Percentiles rank a stretch among this genome's conserved stretches.
Conservation (phyloP, 2,888 invertebrate species). For the Eristalis arbustorum region DNA sequence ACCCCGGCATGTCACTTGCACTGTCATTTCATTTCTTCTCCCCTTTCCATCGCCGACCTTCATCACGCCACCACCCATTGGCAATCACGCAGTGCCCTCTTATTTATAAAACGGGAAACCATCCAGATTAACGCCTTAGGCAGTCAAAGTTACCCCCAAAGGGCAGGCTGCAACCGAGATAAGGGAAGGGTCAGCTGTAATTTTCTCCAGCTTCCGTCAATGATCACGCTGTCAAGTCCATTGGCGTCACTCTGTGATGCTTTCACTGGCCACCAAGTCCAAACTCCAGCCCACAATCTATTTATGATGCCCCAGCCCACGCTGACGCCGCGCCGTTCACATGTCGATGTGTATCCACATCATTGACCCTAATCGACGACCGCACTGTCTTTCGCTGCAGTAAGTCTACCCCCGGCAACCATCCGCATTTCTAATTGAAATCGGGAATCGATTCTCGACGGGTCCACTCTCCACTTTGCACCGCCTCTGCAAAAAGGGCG, state of each 20-base stretch:
- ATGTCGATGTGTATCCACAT: constrained; percentile 31
- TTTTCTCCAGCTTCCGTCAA: neutral
- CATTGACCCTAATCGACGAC: constrained; percentile 16
- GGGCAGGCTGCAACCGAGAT: neutral
- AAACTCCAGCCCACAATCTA: neutral
- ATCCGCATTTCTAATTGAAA: constrained; percentile 2
- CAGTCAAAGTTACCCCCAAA: neutral
- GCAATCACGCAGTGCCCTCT: no score
- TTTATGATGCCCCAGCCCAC: neutral
- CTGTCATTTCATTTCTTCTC: no score
- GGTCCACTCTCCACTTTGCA: neutral
- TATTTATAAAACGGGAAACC: no score
- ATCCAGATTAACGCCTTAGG: no score
- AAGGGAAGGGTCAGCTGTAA: neutral
- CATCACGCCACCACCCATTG: no score
- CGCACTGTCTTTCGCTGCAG: neutral
- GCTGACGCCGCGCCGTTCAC: neutral
- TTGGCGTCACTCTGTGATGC: neutral
- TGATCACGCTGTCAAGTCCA: neutral
- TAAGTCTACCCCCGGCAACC: neutral
- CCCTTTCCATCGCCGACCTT: no score
- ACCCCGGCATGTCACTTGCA: no score
- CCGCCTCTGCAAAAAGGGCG: neutral
- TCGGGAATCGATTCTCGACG: constrained; percentile 9
- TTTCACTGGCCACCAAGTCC: neutral